Percentiles rank a stretch among this genome's conserved stretches.
These are phyloP conservation scores for Plusia festucae DNA, from an alignment of 2,888 invertebrate genomes.

Conservation along the genomic window DNA sequence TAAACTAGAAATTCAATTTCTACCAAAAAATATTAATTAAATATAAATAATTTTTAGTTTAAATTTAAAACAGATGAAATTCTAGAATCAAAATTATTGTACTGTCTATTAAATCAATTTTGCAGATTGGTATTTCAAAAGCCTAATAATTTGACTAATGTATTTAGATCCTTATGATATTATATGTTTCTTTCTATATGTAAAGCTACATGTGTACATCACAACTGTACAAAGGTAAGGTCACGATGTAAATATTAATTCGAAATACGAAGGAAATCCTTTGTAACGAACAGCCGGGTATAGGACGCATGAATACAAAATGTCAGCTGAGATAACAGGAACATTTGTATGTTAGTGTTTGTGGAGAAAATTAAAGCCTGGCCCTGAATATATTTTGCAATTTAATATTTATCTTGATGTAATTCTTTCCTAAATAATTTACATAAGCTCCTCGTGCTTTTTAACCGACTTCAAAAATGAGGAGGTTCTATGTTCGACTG, in stretches of 20 bases:
- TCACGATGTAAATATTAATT: constrained; percentile 6
- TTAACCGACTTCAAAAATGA: too few species aligned
- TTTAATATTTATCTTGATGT: not conserved
- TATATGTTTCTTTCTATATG: not conserved
- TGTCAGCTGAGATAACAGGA: not conserved
- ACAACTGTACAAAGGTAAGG: not conserved
- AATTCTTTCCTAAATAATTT: not conserved
- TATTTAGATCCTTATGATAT: not conserved
- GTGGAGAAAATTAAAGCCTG: not conserved
- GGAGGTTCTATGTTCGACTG: too few species aligned
- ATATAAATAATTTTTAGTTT: too few species aligned
- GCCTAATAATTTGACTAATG: not conserved
- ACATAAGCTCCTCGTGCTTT: too few species aligned
- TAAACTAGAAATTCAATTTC: too few species aligned
- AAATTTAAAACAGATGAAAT: too few species aligned
- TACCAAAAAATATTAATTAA: too few species aligned
- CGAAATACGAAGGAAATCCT: constrained; percentile 1
- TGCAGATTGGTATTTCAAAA: too few species aligned
- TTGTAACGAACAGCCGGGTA: not conserved
- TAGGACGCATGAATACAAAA: constrained; percentile 1
- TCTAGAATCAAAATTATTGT: too few species aligned
- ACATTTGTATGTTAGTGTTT: constrained; percentile 2
- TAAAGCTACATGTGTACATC: constrained; percentile 2
- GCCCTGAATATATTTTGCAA: not conserved
- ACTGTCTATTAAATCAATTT: too few species aligned